These are phyloP conservation scores for Oreochromis spilurus DNA, from an alignment of 2,113 vertebrate genomes.

Conservation along the genomic window DNA sequence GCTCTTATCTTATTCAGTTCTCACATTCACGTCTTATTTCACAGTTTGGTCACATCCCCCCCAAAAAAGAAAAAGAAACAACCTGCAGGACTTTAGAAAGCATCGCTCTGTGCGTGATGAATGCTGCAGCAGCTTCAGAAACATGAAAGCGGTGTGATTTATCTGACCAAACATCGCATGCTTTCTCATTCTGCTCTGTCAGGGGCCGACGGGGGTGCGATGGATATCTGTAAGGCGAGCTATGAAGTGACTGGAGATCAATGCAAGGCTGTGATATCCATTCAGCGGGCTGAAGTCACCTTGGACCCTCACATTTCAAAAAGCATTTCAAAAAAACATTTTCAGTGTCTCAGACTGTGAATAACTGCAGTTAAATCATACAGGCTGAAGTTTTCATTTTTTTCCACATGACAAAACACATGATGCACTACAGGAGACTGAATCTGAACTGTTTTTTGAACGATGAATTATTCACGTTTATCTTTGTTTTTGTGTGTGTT, in stretches of 20 bases:
- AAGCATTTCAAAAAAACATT: neutral
- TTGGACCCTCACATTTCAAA: neutral
- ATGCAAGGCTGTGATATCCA: neutral
- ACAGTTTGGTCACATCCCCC: neutral
- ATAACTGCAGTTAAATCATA: neutral
- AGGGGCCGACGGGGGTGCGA: neutral
- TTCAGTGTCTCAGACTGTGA: neutral
- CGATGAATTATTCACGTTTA: neutral
- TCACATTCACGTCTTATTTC: neutral
- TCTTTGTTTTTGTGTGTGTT: neutral
- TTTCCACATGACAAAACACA: neutral
- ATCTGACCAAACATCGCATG: neutral
- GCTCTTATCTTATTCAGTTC: neutral
- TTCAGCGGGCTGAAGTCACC: neutral
- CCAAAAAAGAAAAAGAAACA: neutral
- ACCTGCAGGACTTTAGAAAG: neutral
- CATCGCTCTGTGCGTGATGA: neutral
- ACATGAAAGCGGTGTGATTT: constrained; percentile 1
- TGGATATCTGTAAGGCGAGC: neutral
- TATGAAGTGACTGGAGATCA: neutral
- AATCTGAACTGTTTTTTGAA: neutral
- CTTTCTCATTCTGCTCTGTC: neutral
- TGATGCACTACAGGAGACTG: neutral
- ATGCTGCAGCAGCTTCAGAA: neutral
- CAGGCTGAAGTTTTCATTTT: neutral